These are phyloP conservation scores for Drosophila seguyi DNA, from an alignment of 1,140 invertebrate species.

Conservation along the genomic window DNA sequence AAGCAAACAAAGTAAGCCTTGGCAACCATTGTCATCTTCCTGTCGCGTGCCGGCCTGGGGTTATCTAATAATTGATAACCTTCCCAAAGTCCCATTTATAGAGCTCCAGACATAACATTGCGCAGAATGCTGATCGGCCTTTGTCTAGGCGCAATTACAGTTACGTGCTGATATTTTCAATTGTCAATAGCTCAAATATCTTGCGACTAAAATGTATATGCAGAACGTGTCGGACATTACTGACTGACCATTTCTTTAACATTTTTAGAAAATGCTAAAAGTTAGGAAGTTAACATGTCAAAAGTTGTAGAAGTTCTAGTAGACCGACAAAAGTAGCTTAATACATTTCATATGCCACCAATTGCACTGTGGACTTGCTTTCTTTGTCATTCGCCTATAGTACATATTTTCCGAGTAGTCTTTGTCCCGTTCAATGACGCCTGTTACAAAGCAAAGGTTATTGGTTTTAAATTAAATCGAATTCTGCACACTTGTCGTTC, in stretches of 20 bases:
- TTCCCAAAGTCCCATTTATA: constrained; percentile 44
- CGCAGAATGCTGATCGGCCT: constrained; percentile 35
- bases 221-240: neutral
- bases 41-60: constrained; percentile 59
- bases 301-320: neutral
- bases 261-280: too few species aligned
- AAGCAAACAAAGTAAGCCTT: neutral
- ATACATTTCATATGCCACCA: neutral
- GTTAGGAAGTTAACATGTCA: too few species aligned
- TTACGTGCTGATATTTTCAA: constrained; percentile 21
- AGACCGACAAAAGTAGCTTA: neutral
- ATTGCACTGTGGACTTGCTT: constrained; percentile 1
- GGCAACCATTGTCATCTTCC: constrained; percentile 40
- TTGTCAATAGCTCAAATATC: neutral
- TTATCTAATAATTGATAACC: constrained; percentile 67
- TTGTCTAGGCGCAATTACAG: neutral
- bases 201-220: neutral
- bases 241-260: neutral
- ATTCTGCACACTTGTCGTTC: neutral
- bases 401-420: neutral
- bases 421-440: constrained; percentile 4
- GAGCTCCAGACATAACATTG: constrained; percentile 20
- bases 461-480: neutral
- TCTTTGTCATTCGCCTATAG: neutral
- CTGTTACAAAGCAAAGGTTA: neutral